These are phyloP conservation scores for Morpho helenor DNA, from an alignment of 2,888 invertebrate genomes.

Conservation along the genomic window DNA sequence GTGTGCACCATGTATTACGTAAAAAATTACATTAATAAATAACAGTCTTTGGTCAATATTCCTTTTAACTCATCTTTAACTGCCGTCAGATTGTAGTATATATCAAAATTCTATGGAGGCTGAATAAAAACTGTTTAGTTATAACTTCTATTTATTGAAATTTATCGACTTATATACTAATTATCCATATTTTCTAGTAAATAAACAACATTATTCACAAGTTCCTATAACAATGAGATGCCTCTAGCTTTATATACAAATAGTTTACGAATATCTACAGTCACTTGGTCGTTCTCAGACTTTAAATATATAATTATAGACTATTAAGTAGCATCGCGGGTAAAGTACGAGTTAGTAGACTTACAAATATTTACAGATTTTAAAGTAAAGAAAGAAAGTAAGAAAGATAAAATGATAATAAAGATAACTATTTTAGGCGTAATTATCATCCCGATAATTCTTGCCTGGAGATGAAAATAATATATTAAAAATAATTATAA, in stretches of 20 bases:
- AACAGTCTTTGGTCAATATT: too few species aligned
- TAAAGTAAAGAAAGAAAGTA: not conserved
- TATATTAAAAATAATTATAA: constrained; percentile 6
- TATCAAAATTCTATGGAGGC: too few species aligned
- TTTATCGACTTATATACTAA: constrained; percentile 50
- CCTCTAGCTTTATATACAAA: constrained; percentile 62
- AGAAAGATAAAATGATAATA: not conserved
- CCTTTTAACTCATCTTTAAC: too few species aligned
- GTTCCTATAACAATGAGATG: constrained; percentile 51
- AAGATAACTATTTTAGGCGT: not conserved
- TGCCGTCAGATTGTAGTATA: too few species aligned
- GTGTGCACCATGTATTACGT: too few species aligned
- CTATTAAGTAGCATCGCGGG: constrained; percentile 22
- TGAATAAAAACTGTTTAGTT: too few species aligned
- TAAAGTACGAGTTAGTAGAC: constrained; percentile 7
- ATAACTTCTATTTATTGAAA: constrained; percentile 67
- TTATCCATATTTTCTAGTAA: constrained; percentile 58
- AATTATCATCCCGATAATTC: constrained; percentile 5
- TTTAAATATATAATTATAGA: constrained; percentile 43
- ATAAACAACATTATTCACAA: constrained; percentile 67
- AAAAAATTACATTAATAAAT: too few species aligned
- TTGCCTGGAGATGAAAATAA: constrained; percentile 1
- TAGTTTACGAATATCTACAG: constrained; percentile 60
- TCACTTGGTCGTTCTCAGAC: constrained; percentile 77
- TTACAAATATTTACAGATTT: not conserved